phyloP scores from a whole-genome alignment of 2,888 invertebrate genomes.

The Beris morrisii region DNA sequence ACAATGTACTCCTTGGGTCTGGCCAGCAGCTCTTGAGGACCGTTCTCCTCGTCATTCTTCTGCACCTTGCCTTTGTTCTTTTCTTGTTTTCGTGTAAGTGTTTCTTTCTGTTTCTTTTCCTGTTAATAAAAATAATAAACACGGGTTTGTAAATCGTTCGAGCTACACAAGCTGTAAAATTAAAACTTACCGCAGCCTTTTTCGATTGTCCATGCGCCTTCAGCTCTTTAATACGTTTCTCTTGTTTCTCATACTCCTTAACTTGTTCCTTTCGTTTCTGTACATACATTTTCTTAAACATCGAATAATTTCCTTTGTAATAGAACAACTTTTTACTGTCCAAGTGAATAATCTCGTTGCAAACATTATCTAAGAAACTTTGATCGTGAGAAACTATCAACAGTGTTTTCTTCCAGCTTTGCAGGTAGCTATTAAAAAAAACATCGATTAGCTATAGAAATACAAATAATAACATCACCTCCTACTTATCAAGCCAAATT shows the following conservation, averaged over 20 bases:
- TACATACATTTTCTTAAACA: conserved; percentile 98
- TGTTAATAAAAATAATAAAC: conserved; percentile 32
- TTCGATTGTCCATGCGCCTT: conserved; percentile 95
- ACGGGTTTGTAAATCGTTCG: not conserved
- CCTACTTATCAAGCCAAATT: conserved; percentile 97
- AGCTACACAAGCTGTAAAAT: not conserved
- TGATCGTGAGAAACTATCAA: conserved; percentile 99
- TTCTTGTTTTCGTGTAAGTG: conserved; percentile 86
- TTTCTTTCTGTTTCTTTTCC: conserved; percentile 93
- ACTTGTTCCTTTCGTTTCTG: conserved; percentile 94
- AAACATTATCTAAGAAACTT: conserved; percentile 98
- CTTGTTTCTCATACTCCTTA: conserved; percentile 98
- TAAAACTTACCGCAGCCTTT: conserved; percentile 70
- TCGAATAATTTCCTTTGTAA: conserved; percentile 96
- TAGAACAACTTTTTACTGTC: conserved; percentile 93
- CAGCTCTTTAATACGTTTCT: conserved; percentile 90
- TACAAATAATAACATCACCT: not conserved
- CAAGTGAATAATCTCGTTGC: conserved; percentile 97
- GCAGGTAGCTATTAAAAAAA: conserved; percentile 72
- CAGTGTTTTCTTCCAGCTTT: conserved; percentile 98
- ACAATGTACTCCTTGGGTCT: conserved; percentile 95
- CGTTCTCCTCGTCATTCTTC: conserved; percentile 76
- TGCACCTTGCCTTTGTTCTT: conserved; percentile 83
- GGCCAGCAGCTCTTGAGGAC: conserved; percentile 81
- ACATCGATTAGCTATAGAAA: conserved; percentile 1